Evolutionary conservation across 2,888 invertebrate species (phyloP), one percentile per base, ranked within the genome.

Genomic region (Conops quadrifasciatus): DNA sequence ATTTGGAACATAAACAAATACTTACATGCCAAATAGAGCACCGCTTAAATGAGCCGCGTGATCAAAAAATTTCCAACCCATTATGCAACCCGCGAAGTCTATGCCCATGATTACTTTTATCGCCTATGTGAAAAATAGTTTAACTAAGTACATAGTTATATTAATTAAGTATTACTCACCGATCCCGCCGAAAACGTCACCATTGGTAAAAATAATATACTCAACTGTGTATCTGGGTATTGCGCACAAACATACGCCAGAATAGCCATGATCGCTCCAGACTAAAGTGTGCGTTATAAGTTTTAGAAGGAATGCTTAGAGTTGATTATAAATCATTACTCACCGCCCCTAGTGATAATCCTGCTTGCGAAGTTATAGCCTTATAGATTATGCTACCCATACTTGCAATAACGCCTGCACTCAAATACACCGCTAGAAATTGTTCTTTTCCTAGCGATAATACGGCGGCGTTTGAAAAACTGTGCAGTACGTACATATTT

Each of bases 31-130:
- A 87, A 93, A 95, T 53, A 94, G 81, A 56, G 94, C 93, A 45
- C 98, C 98, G 21, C 97, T 97, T 75, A 99, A 90, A 91, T 99
- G 98, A n/a, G 97, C 98, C 1, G 98, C 98, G 86, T 99, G 98
- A 85, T 99, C 99, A 81, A 99, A 95, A 78, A 95, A 89, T 83
- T 90, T 92, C 96, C 97, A 99, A 56, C 94, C 91, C 72, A 95
- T 83, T 9, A 96, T 69, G 56, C 96, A 89, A 30, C 98, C 98
- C 28, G 92, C 89, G 24, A 92, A 84, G 84, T 99, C 98, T 70
- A 98, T 85, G 13, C 91, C 90, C 86, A 98, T 90, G 68, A 98
- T 89, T 19, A 91, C 92, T 87, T 94, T 94, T 73, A 98, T 90
- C 58, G 94, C 96, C 95, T 95, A 84, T 71, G 85, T n/a, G 15